These are phyloP conservation scores for Talpa occidentalis DNA, from an alignment of 2,113 vertebrate species.

Conservation along the genomic window DNA sequence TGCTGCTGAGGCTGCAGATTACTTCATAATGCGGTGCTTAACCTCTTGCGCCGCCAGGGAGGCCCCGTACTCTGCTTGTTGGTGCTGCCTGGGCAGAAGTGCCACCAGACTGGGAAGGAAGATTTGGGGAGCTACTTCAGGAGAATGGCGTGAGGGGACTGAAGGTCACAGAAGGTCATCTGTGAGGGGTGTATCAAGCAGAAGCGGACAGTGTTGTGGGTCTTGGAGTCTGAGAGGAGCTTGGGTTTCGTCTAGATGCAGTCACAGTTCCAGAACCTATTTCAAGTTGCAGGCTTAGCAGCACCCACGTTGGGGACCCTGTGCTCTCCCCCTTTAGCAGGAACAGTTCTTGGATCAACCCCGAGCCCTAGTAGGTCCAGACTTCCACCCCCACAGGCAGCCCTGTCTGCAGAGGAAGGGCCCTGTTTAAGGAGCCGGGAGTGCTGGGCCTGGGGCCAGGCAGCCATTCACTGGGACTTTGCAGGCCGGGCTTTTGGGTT, in stretches of 20 bases:
- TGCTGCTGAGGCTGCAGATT: no score
- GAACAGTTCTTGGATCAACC: background rate
- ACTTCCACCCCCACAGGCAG: background rate
- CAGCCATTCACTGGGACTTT: background rate
- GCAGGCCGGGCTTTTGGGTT: background rate
- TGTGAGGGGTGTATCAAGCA: background rate
- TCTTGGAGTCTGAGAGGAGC: background rate
- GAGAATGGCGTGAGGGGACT: background rate
- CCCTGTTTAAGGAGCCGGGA: background rate
- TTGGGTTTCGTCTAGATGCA: background rate
- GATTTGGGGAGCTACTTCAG: background rate
- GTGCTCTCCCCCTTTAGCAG: background rate
- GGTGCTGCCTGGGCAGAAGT: background rate
- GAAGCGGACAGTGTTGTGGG: background rate
- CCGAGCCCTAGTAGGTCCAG: background rate
- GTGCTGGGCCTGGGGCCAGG: background rate
- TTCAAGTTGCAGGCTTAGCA: background rate
- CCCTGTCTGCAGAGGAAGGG: no score
- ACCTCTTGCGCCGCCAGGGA: no score
- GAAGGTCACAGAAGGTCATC: background rate
- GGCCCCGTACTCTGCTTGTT: no score
- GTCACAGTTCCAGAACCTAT: background rate
- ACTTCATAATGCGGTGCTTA: no score
- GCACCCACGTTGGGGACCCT: background rate
- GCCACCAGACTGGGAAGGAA: no score